Conservation (phyloP, 2,113 vertebrate genomes). For the Ceratotherium simum region DNA sequence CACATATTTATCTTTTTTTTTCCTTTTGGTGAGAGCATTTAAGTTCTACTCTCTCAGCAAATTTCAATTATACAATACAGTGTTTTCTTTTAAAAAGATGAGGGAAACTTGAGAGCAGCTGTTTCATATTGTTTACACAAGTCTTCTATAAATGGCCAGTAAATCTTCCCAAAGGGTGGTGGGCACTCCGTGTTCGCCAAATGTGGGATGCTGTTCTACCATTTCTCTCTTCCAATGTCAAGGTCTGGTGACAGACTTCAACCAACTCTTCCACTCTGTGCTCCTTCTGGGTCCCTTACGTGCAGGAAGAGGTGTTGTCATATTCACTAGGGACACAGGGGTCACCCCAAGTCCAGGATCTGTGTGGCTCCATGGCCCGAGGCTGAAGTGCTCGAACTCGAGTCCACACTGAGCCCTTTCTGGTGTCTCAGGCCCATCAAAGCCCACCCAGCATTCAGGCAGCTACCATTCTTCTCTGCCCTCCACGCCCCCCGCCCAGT, state of each 20-base stretch:
- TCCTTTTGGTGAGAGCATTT: not conserved
- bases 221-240: not conserved
- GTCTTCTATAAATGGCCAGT: not conserved
- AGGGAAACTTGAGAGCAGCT: not conserved
- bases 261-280: not conserved
- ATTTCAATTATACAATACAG: not conserved
- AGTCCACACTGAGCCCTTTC: not conserved
- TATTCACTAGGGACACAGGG: not conserved
- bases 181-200: not conserved
- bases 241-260: not conserved
- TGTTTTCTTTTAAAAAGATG: not conserved
- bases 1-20: not conserved
- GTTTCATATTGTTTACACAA: not conserved
- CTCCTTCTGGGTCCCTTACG: not conserved
- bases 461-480: accelerated
- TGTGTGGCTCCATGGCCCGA: accelerated
- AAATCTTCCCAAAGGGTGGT: not conserved
- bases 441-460: not conserved
- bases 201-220: not conserved
- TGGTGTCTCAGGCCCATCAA: accelerated
- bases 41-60: not conserved
- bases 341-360: not conserved
- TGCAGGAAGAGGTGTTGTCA: accelerated
- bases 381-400: accelerated
- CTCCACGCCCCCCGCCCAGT: accelerated